These are phyloP conservation scores for Acropternis orthonyx DNA, from an alignment of 2,797 vertebrate species.

Conservation along the genomic window DNA sequence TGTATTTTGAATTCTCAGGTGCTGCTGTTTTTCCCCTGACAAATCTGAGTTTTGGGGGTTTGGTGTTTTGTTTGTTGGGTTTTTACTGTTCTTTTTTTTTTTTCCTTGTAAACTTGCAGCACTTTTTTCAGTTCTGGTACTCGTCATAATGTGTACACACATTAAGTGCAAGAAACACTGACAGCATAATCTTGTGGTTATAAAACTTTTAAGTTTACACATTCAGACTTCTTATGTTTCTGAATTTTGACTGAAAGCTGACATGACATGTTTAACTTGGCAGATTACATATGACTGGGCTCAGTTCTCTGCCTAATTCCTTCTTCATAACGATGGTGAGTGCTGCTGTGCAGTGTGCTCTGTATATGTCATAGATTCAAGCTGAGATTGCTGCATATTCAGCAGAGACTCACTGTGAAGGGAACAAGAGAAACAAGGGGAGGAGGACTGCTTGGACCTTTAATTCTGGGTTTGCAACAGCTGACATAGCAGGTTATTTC, in stretches of 20 bases:
- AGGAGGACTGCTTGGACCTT: background rate
- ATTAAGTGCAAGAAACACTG: background rate
- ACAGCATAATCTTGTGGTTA: background rate
- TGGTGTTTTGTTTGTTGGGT: too few species aligned
- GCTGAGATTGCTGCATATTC: background rate
- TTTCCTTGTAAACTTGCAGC: background rate
- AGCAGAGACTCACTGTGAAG: background rate
- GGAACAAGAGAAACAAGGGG: background rate
- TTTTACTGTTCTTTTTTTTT: background rate
- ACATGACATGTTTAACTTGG: accelerated
- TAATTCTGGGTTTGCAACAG: background rate
- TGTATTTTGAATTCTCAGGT: background rate
- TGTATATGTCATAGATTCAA: background rate
- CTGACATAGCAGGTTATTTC: background rate
- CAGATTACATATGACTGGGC: background rate
- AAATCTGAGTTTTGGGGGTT: background rate
- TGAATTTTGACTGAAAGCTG: background rate
- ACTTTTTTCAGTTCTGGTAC: background rate
- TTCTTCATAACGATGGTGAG: background rate
- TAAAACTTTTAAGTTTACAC: background rate
- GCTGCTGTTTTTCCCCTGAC: background rate
- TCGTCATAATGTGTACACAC: background rate
- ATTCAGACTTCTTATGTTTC: background rate
- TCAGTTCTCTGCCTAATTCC: background rate
- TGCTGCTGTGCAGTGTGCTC: background rate